phyloP scores from a whole-genome alignment of 1,140 invertebrate species.

The Drosophila lacertosa region DNA sequence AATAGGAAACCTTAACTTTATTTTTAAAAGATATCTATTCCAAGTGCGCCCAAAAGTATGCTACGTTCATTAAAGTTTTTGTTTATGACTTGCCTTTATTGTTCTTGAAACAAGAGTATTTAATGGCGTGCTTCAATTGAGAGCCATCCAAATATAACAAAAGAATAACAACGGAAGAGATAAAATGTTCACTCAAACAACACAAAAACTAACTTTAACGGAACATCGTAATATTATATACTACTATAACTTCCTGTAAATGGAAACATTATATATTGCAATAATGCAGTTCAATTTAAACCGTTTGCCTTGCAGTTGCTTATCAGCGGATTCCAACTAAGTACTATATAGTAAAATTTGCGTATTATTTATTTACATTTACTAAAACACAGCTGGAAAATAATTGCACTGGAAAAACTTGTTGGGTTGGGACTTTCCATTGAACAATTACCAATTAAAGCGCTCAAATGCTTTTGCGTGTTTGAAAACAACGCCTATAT shows the following conservation, averaged over 20 bases:
- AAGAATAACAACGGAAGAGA: background rate
- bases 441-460: background rate
- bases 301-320: constrained; percentile 33
- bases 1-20: too few relatives aligned
- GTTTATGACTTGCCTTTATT: background rate
- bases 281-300: background rate
- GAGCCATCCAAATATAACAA: too few relatives aligned
- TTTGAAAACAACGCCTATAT: background rate
- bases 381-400: background rate
- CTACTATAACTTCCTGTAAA: background rate
- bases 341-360: background rate
- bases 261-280: background rate
- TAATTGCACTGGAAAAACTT: constrained; percentile 2
- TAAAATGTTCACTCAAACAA: background rate
- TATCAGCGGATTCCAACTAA: constrained; percentile 40
- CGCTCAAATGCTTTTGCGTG: background rate
- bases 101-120: constrained; percentile 15
- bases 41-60: constrained; percentile 18
- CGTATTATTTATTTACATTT: background rate
- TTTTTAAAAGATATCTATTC: background rate
- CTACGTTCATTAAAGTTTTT: too few relatives aligned
- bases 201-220: background rate
- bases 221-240: too few relatives aligned
- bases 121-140: constrained; percentile 7
- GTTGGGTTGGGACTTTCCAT: background rate